These are phyloP conservation scores for Hyposmocoma kahamanoa DNA, from an alignment of 1,140 invertebrate genomes.

Conservation along the genomic window DNA sequence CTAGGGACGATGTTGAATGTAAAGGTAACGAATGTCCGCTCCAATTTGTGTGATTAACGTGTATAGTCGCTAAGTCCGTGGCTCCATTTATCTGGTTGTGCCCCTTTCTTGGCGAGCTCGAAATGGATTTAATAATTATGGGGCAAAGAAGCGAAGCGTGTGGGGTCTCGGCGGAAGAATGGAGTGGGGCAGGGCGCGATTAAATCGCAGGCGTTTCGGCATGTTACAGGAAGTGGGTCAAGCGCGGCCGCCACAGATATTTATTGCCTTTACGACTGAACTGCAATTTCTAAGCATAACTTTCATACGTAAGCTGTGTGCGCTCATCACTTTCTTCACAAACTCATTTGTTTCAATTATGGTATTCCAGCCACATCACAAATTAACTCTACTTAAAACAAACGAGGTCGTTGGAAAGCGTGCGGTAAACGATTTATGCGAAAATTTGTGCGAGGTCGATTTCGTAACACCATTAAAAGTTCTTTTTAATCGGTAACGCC, in stretches of 20 bases:
- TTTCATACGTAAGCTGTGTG: slow-evolving; percentile 15
- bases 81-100: slow-evolving; percentile 36
- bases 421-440: not conserved
- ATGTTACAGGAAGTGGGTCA: slow-evolving; percentile 70
- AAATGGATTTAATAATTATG: slow-evolving; percentile 65
- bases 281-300: slow-evolving; percentile 46
- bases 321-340: too few species aligned
- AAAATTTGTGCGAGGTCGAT: slow-evolving; percentile 23
- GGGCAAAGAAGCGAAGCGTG: slow-evolving; percentile 57
- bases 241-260: slow-evolving; percentile 61
- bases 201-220: slow-evolving; percentile 69
- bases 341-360: not conserved
- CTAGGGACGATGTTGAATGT: slow-evolving; percentile 2
- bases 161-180: slow-evolving; percentile 50
- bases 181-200: slow-evolving; percentile 55
- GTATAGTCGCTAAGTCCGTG: slow-evolving; percentile 12
- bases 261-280: slow-evolving; percentile 66
- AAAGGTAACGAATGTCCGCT: slow-evolving; percentile 4
- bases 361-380: not conserved
- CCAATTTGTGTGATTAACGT: slow-evolving; percentile 2
- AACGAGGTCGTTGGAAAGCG: not conserved
- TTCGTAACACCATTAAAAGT: slow-evolving; percentile 66
- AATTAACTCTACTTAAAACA: not conserved
- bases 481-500: slow-evolving; percentile 59
- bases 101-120: slow-evolving; percentile 41